Evolutionary conservation across 1,140 invertebrate genomes (phyloP), one percentile per base, ranked within the genome.

Genomic region (Araneus ventricosus): DNA sequence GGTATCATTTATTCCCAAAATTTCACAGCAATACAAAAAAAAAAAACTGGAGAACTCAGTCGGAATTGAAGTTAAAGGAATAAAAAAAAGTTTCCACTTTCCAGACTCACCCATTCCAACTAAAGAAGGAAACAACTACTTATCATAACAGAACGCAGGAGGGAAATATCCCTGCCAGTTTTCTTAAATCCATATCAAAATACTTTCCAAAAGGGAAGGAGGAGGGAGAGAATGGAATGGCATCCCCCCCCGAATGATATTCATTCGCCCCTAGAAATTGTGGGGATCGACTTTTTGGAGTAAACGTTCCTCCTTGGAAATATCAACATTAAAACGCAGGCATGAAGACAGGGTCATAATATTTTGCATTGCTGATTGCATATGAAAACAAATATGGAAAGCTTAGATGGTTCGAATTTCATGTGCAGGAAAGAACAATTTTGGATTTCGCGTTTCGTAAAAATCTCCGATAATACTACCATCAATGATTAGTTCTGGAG

Each of bases 181-280:
- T 75, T 75, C 70, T 75, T 75, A 82, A 82, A 27, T 52, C 22
- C 80, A 27, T 82, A 75, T 45, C 80, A 24, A 82, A 82, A 52
- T 45, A 45, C 41, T n/a, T 79, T 27, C 70, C 17, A 79, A 79
- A 27, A 79, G 34, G 37, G 6, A 22, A 20, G n/a, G 20, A 27
- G 14, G 52, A 3, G n/a, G 27, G 52, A 30, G 4, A 63, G 41
- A 82, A 82, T 45, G 37, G 39, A 41, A 45, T 82, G 80, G 80
- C 24, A 52, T 82, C 45, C 45, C 39, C 24, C 41, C 80, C n/a
- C 41, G 20, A 4, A 45, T 75, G 70, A 34, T 75, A 75, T 75
- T 75, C 70, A 75, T 34, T 63, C 22, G 59, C 5, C 22, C 59
- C 45, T 52, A n/a, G 59, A 63, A 63, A 24, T n/a, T 30, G 30